Evolutionary conservation across 2,797 vertebrate genomes (phyloP).

Genomic region (Diplodus sargus): DNA sequence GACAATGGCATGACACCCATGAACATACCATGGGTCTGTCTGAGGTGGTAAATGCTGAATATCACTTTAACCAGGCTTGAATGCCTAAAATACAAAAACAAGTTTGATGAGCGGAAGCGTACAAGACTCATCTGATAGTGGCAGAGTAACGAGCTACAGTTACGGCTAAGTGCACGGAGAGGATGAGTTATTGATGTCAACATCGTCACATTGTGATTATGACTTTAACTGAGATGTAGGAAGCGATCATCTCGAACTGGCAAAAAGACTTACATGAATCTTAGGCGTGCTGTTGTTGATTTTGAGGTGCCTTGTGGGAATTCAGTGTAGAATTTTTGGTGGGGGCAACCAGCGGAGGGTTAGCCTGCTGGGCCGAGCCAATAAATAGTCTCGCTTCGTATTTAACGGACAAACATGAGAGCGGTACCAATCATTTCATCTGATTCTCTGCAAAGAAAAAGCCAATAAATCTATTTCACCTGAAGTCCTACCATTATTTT

Average conservation of each 20-base stretch:
- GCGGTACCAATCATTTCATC: not conserved
- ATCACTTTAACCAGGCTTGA: not conserved
- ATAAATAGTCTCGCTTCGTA: not conserved
- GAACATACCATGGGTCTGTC: not conserved
- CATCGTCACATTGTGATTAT: not conserved
- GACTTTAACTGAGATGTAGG: not conserved
- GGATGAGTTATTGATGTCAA: not conserved
- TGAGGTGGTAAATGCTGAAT: slow-evolving; percentile 1
- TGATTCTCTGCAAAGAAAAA: not conserved
- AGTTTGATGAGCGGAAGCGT: slow-evolving; percentile 15
- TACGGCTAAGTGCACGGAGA: slow-evolving; percentile 11
- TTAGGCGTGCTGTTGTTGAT: not conserved
- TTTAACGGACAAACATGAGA: not conserved
- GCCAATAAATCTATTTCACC: not conserved
- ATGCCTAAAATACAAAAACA: slow-evolving; percentile 12
- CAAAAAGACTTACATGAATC: not conserved
- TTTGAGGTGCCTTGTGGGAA: not conserved
- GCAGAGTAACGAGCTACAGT: slow-evolving; percentile 12
- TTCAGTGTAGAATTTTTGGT: not conserved
- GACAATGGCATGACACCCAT: too few relatives aligned
- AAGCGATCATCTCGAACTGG: not conserved
- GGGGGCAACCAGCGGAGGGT: not conserved
- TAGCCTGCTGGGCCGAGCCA: not conserved
- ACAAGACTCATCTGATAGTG: slow-evolving; percentile 8
- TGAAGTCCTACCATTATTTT: not conserved